Evolutionary conservation across 2,888 invertebrate species (phyloP).

Genomic region (Notodonta ziczac): DNA sequence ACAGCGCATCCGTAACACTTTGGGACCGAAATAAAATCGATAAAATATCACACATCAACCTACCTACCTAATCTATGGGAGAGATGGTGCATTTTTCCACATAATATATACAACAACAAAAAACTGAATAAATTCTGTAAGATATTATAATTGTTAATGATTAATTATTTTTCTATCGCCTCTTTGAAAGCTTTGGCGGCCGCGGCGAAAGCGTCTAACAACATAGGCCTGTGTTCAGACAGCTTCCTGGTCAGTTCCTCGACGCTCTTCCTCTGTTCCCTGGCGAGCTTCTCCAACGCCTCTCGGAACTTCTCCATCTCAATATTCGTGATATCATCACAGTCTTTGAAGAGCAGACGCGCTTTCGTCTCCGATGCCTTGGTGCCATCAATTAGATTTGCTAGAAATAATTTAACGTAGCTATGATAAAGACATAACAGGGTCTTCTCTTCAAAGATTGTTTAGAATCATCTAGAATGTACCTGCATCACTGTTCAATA

Average conservation of each 20-base stretch:
- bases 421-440: too few relatives aligned
- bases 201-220: conserved; percentile 46
- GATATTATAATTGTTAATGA: neutral
- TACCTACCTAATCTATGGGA: too few relatives aligned
- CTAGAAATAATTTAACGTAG: conserved; percentile 14
- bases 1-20: too few relatives aligned
- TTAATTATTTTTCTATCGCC: conserved; percentile 18
- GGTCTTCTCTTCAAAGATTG: too few relatives aligned
- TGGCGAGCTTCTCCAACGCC: conserved; percentile 46
- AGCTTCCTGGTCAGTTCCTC: conserved; percentile 47
- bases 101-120: too few relatives aligned
- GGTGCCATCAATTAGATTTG: conserved; percentile 48
- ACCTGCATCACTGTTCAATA: too few relatives aligned
- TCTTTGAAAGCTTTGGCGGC: conserved; percentile 53
- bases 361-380: conserved; percentile 51
- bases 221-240: conserved; percentile 43
- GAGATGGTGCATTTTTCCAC: too few relatives aligned
- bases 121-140: neutral
- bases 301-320: conserved; percentile 50
- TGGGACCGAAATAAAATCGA: too few relatives aligned
- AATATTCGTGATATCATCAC: conserved; percentile 32
- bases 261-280: conserved; percentile 47
- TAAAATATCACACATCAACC: too few relatives aligned
- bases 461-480: too few relatives aligned
- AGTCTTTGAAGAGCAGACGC: conserved; percentile 43